phyloP scores from a whole-genome alignment of 2,797 vertebrate species.

The Tokudaia tokunoshimensis region DNA sequence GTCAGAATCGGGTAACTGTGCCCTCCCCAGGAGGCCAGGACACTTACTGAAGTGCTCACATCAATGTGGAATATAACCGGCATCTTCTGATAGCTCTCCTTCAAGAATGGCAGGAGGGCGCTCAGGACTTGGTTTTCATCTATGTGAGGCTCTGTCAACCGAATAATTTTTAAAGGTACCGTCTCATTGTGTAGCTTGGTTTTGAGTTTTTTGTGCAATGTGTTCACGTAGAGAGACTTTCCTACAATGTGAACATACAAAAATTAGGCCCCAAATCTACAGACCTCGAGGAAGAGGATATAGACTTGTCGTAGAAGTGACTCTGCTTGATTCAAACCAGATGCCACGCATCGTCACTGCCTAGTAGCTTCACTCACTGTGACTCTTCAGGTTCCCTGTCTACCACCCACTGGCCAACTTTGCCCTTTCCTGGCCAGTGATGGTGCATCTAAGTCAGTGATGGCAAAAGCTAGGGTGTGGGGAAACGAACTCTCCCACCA shows the following conservation, averaged over 20 bases:
- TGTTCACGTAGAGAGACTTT: constrained; percentile 95
- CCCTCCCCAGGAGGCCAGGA: rapidly evolving
- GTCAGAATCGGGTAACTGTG: rapidly evolving
- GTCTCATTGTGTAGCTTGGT: constrained; percentile 65
- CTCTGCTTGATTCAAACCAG: neutral
- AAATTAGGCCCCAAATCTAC: neutral
- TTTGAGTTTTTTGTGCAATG: constrained; percentile 90
- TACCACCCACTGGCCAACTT: rapidly evolving
- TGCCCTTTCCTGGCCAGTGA: no score
- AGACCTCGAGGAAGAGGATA: neutral
- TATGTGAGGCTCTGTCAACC: constrained; percentile 92
- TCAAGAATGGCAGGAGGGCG: constrained; percentile 89
- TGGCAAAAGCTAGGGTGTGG: no score
- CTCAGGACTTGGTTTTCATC: constrained; percentile 93
- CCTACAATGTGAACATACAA: constrained; percentile 86
- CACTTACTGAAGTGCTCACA: constrained; percentile 95
- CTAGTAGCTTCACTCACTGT: rapidly evolving
- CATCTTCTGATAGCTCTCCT: constrained; percentile 78
- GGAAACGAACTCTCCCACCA: rapidly evolving
- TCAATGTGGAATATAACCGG: constrained; percentile 96
- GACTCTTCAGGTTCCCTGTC: neutral
- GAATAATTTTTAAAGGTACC: constrained; percentile 90
- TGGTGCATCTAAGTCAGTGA: no score
- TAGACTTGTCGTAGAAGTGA: neutral
- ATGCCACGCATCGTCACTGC: rapidly evolving